Evolutionary conservation across 2,113 vertebrate species (phyloP).

Genomic region (Pterocles gutturalis): DNA sequence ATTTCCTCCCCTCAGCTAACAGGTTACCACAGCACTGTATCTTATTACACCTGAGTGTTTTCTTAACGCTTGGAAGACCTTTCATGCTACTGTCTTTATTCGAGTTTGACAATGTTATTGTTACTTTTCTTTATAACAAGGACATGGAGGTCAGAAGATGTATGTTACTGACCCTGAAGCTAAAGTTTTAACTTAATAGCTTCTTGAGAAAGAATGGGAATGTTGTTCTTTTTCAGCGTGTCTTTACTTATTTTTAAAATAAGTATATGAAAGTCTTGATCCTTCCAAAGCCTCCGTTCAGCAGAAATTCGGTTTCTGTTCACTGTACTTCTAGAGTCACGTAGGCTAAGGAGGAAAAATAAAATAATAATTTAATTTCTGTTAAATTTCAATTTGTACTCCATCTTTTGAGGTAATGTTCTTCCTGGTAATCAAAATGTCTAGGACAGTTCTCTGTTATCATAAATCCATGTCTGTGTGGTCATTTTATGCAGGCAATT

Average conservation of each 20-base stretch:
- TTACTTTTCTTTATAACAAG: not conserved
- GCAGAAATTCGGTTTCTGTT: not conserved
- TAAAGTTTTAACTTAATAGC: not conserved
- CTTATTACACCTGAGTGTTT: not conserved
- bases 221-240: not conserved
- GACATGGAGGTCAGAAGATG: not conserved
- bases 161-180: not conserved
- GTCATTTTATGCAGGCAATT: not conserved
- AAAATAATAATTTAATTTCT: not conserved
- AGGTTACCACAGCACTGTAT: not conserved
- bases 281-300: not conserved
- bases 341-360: not conserved
- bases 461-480: not conserved
- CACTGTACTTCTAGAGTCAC: not conserved
- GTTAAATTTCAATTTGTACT: not conserved
- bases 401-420: not conserved
- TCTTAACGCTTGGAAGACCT: not conserved
- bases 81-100: not conserved
- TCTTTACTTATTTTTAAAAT: not conserved
- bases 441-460: not conserved
- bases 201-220: not conserved
- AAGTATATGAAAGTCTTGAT: not conserved
- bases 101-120: not conserved
- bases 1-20: not conserved
- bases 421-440: not conserved